Base-by-base conservation (phyloP, 2,888 invertebrate genomes). In the Lithophane semibrunnea region DNA sequence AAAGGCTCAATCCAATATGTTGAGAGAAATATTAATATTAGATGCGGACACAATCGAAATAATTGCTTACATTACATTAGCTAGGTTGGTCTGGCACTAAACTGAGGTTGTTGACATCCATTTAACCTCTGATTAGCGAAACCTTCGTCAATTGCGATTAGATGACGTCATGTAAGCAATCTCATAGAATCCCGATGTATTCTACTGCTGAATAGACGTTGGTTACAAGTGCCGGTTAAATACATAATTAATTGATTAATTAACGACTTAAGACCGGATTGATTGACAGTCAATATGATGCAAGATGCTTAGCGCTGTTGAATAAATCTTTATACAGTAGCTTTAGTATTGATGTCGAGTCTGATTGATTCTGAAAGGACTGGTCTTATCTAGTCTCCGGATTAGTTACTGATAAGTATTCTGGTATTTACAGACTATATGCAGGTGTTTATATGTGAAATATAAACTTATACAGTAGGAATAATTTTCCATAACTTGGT, bases 1-100 rank as follows among this genome's bases (percentile, higher is more conserved):
- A 94, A 93, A 90, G 88, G 86, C 87, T 89, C 84, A 88, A 91
- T 91, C 89, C 78, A 85, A 82, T 86, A 84, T 79, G 73, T 68
- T 70, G 64, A 75, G 73, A 81, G 65, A 77, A 79, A 77, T 79
- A 85, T 83, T 75, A 61, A 83, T 70, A 80, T 78, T 87, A 82
- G 90, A 81, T 88, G 86, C 73, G 83, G 67, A 86, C 88, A 86
- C 70, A 86, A 83, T 83, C 69, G 58, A 79, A 42, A 76, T 72
- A 42, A 71, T 80, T 88, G 80, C 82, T 74, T 85, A 88, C 86
- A 87, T 85, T 67, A 84, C 84, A 75, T 69, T 56, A 18, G 72
- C 72, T 78, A 73, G 44, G 42, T 79, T 47, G 54, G 13, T 52
- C 9, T 37, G 56, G 42, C 64, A 24, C 61, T 65, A 63, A 71